Base-by-base conservation (phyloP, 2,797 vertebrate species). In the Scolopax rusticola region DNA sequence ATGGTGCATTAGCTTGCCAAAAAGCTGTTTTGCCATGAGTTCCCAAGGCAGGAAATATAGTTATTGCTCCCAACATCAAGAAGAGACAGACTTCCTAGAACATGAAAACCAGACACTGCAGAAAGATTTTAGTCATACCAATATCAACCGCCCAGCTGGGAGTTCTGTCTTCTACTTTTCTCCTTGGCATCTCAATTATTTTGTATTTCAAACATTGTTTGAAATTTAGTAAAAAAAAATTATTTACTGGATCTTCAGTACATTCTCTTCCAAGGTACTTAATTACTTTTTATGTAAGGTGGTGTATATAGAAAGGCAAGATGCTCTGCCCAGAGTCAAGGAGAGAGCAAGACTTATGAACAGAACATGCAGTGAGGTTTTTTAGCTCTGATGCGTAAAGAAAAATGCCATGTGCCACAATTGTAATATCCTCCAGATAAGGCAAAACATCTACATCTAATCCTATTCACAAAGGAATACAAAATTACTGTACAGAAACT, bases 81-180 rank as follows among this genome's bases (percentile, higher is more conserved):
- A 27, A 25, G 12, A 85, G 18, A 76, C 20, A 79, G 27, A 11
- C 1, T 3, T 51, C 15, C 17, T 6, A 4, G 7, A 36, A 73
- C 0, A 0, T 0, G 3, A 74, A 60, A 65, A 57, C 8, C 5
- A 53, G 51, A 73, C 15, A 11, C 24, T 51, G 12, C 32, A 56
- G 45, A 45, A 17, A 87, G 8, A 61, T 56, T 76, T 27, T 1
- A 1, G 43, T 28, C 41, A 48, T 53, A 12, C 3, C 13, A 84
- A 77, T 15, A 56, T 12, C 77, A 18, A 2, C 27, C 5, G 4
- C 28, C 14, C 2, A 3, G 24, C 7, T 41, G 33, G 9, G 15
- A 70, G 32, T 33, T 77, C 63, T 40, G 20, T 25, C 47, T 36
- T 40, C 17, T 25, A 10, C 24, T 51, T 28, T 56, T 63, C 48